Evolutionary conservation across 64 coral and sea anemone species (phyloP).

Genomic region (Montipora sp.): DNA sequence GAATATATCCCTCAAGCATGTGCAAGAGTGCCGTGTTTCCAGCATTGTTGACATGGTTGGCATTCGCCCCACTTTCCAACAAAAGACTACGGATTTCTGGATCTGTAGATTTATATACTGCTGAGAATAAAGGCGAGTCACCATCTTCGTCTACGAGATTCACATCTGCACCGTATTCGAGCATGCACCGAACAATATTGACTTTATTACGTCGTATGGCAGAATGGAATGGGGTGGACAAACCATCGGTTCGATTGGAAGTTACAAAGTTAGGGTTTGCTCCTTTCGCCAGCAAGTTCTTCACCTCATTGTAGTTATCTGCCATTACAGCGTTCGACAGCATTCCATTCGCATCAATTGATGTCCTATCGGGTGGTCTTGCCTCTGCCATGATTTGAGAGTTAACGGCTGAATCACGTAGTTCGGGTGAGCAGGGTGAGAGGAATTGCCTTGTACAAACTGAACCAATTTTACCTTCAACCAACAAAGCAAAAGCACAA

Average conservation of each 20-base stretch:
- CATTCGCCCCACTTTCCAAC: slow-evolving; percentile 58
- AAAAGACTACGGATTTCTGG: slow-evolving; percentile 64
- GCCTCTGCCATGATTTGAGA: slow-evolving; percentile 42
- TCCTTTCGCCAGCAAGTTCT: slow-evolving; percentile 62
- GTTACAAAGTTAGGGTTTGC: slow-evolving; percentile 65
- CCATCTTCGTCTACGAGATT: slow-evolving; percentile 74
- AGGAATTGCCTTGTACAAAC: slow-evolving; percentile 28
- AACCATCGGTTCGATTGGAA: slow-evolving; percentile 61
- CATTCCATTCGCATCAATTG: slow-evolving; percentile 37
- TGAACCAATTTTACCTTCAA: slow-evolving; percentile 48
- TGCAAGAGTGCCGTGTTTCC: slow-evolving; percentile 71
- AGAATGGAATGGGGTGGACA: slow-evolving; percentile 57
- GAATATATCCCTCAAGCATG: slow-evolving; percentile 74
- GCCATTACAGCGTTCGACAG: slow-evolving; percentile 23
- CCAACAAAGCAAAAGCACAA: slow-evolving; percentile 41
- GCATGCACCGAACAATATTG: slow-evolving; percentile 67
- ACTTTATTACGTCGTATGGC: slow-evolving; percentile 67
- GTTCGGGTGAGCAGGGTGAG: slow-evolving; percentile 30
- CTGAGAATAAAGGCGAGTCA: slow-evolving; percentile 58
- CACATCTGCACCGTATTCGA: slow-evolving; percentile 70
- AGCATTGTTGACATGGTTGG: slow-evolving; percentile 50
- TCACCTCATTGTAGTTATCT: slow-evolving; percentile 53
- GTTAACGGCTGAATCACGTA: slow-evolving; percentile 41
- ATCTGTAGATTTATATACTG: slow-evolving; percentile 67
- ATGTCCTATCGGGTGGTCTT: slow-evolving; percentile 40